Evolutionary conservation across 2,113 vertebrate genomes (phyloP).

Genomic region (Antigone vipio): DNA sequence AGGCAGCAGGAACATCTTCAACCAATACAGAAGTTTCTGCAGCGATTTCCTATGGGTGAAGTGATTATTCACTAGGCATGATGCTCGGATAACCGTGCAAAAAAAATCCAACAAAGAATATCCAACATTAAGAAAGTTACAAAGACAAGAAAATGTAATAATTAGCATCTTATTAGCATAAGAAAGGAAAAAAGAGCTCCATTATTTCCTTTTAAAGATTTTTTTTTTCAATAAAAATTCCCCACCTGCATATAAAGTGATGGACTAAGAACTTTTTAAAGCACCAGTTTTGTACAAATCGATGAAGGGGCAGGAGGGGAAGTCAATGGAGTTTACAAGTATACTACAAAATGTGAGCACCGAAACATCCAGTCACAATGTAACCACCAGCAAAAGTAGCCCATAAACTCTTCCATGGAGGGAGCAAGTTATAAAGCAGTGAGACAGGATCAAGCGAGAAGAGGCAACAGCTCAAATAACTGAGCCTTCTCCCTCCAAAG

Average conservation of each 20-base stretch:
- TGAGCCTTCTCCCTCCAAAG: not conserved
- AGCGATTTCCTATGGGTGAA: not conserved
- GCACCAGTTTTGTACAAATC: not conserved
- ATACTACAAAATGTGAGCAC: fast-evolving
- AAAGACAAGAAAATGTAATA: not conserved
- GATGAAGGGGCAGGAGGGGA: not conserved
- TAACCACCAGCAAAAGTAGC: not conserved
- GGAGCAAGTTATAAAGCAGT: not conserved
- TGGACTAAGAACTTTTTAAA: not conserved
- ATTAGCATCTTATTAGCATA: not conserved
- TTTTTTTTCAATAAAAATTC: not conserved
- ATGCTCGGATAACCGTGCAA: not conserved
- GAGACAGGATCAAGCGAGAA: not conserved
- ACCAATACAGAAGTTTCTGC: not conserved
- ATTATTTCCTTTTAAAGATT: not conserved
- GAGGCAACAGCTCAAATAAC: not conserved
- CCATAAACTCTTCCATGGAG: not conserved
- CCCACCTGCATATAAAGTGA: too few species aligned
- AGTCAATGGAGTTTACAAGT: not conserved
- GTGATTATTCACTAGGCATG: not conserved
- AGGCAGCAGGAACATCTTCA: not conserved
- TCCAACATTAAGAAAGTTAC: not conserved
- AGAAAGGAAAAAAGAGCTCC: not conserved
- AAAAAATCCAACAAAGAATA: not conserved
- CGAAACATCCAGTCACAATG: fast-evolving